phyloP scores from a whole-genome alignment of 2,797 vertebrate species.

The Muraenolepis orangiensis region DNA sequence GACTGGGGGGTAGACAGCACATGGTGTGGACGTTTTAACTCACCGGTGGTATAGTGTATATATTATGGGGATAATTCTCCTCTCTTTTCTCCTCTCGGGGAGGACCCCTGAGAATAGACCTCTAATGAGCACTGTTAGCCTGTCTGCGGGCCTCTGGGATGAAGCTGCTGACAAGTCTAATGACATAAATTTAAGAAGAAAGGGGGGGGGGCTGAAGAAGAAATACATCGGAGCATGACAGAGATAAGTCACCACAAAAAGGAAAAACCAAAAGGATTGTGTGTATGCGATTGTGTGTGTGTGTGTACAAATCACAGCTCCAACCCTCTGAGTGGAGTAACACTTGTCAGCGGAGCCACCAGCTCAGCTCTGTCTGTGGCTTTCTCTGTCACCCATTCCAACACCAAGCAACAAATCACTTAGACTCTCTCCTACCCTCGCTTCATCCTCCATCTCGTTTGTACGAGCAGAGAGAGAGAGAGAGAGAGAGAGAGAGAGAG shows the following conservation, averaged over 20 bases:
- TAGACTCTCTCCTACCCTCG: no score
- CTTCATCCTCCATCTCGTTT: no score
- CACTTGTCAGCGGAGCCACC: slow-evolving; percentile 21
- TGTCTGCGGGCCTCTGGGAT: background rate
- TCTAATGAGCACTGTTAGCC: slow-evolving; percentile 8
- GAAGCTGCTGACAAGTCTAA: slow-evolving; percentile 7
- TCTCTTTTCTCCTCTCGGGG: background rate
- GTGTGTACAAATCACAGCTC: slow-evolving; percentile 21
- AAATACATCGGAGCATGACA: no score
- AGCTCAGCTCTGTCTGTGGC: slow-evolving; percentile 3
- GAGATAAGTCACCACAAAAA: background rate
- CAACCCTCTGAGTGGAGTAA: slow-evolving; percentile 25
- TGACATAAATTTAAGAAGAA: slow-evolving; percentile 17
- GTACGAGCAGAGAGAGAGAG: no score
- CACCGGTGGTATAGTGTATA: background rate
- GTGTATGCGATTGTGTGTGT: slow-evolving; percentile 21
- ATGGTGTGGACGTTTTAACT: background rate
- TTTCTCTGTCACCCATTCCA: slow-evolving; percentile 30
- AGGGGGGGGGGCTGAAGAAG: background rate
- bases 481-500: no score
- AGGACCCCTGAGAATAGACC: background rate
- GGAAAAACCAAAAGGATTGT: slow-evolving; percentile 15
- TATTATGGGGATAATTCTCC: slow-evolving; percentile 5
- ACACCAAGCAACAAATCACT: slow-evolving; percentile 6
- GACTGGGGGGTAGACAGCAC: background rate